These are phyloP conservation scores for Clarias fuscus DNA, from an alignment of 2,797 vertebrate genomes.

Conservation along the genomic window DNA sequence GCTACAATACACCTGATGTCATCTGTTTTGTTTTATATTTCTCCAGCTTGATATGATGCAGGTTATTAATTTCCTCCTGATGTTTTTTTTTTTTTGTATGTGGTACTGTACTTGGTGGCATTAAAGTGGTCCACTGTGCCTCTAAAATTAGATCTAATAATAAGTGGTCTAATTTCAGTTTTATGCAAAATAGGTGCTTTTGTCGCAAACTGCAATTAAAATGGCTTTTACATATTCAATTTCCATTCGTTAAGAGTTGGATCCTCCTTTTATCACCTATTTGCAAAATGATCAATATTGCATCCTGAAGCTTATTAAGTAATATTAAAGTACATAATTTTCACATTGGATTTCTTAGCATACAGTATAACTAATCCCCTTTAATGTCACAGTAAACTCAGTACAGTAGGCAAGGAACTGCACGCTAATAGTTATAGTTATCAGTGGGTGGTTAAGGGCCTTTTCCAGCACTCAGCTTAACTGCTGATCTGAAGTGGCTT, in stretches of 20 bases:
- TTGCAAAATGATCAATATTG: not conserved
- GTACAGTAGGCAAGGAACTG: not conserved
- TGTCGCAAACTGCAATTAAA: constrained; percentile 19
- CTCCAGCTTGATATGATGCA: constrained; percentile 14
- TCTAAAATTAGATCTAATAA: constrained; percentile 1
- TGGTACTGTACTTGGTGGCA: constrained; percentile 2
- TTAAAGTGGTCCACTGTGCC: constrained; percentile 15
- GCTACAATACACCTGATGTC: constrained; percentile 32
- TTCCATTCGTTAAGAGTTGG: not conserved
- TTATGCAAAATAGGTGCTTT: constrained; percentile 20
- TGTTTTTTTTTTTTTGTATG: not conserved
- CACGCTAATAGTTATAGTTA: not conserved
- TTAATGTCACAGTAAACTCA: not conserved
- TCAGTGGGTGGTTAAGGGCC: not conserved
- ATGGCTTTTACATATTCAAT: not conserved
- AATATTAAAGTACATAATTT: not conserved
- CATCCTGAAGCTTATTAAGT: not conserved
- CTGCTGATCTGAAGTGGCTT: not conserved
- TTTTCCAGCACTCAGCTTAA: not conserved
- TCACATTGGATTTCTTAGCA: not conserved
- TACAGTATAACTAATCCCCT: not conserved
- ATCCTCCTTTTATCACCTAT: not conserved
- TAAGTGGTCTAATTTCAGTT: constrained; percentile 5
- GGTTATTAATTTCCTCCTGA: constrained; percentile 42
- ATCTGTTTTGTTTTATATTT: constrained; percentile 32